Base-by-base conservation (phyloP, 2,888 invertebrate genomes). In the Platycnemis pennipes region DNA sequence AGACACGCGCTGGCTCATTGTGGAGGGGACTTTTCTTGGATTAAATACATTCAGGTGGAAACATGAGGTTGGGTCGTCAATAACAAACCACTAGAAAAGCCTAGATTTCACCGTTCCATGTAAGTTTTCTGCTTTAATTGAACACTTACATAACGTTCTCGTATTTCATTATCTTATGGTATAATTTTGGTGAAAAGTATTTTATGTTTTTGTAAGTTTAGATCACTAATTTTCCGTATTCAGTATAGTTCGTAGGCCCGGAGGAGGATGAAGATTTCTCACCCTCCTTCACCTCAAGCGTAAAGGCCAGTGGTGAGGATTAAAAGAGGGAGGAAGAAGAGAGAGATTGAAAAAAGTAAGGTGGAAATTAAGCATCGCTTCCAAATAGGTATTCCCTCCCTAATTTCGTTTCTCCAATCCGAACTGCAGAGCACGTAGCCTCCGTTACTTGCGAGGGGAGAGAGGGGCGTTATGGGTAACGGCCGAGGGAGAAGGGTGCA, bases 381-480 rank as follows among this genome's bases (percentile, higher is more conserved):
- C 13, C 77, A 4, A 13, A 37, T 8, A 77, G 77, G 7, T 3
- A 11, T 13, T 37, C n/a, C 46, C 87, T n/a, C 87, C 46, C 45
- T 44, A 44, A 87, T 87, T 87, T n/a, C 87, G 87, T 46, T 42
- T 37, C 46, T 46, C n/a, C 19, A 46, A 87, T 87, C 87, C 46
- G 2, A 46, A 22, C 45, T 87, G 45, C 87, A 87, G 46, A 87
- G 45, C 87, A 87, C 87, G 87, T 87, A 46, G n/a, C 26, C 45
- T 19, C 46, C 87, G 46, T 87, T 87, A 87, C 26, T 87, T 13
- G n/a, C 11, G 87, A 44, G 26, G 37, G 37, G 77, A 37, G 31
- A 5, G 77, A 37, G 37, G n/a, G 87, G 2, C 16, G 1, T 22
- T 7, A 87, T 19, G 37, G 16, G 16, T 19, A 87, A 4, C 26